These are phyloP conservation scores for Felis chaus DNA, from an alignment of 2,113 vertebrate species.

Conservation along the genomic window DNA sequence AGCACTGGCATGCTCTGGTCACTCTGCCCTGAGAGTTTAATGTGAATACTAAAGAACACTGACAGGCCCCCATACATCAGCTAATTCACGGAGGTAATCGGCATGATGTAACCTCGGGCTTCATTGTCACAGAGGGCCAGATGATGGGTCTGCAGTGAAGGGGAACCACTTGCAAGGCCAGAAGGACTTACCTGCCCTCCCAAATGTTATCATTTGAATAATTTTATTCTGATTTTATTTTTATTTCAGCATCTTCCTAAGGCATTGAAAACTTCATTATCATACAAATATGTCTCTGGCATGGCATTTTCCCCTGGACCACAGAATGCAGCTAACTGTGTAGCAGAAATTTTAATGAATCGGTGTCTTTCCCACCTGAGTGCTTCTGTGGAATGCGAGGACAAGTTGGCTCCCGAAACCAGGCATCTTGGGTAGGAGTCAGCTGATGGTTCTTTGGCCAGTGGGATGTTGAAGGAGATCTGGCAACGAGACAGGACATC, in stretches of 20 bases:
- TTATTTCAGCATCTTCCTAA: slow-evolving; percentile 4
- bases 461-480: neutral
- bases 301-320: slow-evolving; percentile 41
- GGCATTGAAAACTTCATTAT: slow-evolving; percentile 46
- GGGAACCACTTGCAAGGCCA: neutral
- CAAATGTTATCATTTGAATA: slow-evolving; percentile 41
- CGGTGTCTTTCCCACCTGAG: slow-evolving; percentile 9
- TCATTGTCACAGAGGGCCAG: neutral
- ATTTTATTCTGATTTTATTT: slow-evolving; percentile 48
- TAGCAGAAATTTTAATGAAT: slow-evolving; percentile 36
- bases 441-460: neutral
- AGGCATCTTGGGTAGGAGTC: neutral
- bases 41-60: slow-evolving; percentile 70
- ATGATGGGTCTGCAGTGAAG: neutral
- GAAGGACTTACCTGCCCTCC: neutral
- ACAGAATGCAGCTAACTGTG: slow-evolving; percentile 7
- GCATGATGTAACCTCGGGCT: slow-evolving; percentile 17
- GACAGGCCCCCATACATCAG: slow-evolving; percentile 49
- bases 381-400: neutral
- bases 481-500: neutral
- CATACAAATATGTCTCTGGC: slow-evolving; percentile 23
- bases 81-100: neutral
- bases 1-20: neutral
- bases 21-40: slow-evolving; percentile 61
- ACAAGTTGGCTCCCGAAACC: neutral